phyloP scores from a whole-genome alignment of 2,113 vertebrate genomes.

The Sisor rabdophorus region DNA sequence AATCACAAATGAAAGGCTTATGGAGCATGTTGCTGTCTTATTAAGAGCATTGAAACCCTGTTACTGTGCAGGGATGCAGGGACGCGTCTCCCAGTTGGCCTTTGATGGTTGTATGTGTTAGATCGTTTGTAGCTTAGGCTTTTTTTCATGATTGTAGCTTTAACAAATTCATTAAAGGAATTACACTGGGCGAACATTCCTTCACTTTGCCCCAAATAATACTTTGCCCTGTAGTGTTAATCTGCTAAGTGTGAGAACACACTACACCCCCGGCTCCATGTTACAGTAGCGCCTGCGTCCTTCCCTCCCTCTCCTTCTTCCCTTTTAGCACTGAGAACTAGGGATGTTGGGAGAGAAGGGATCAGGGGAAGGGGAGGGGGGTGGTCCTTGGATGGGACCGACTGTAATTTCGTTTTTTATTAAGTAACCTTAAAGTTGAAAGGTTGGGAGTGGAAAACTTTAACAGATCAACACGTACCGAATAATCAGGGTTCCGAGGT shows the following conservation, averaged over 20 bases:
- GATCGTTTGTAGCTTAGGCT: slow-evolving; percentile 25
- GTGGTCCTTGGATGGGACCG: background rate
- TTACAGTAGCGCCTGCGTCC: slow-evolving; percentile 3
- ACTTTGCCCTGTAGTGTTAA: slow-evolving; percentile 28
- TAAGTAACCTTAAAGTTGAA: slow-evolving; percentile 33
- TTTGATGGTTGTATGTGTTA: slow-evolving; percentile 8
- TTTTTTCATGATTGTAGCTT: slow-evolving; percentile 25
- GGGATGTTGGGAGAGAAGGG: background rate
- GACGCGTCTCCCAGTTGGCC: slow-evolving; percentile 6
- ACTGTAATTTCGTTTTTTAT: slow-evolving; percentile 55
- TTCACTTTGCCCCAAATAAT: slow-evolving; percentile 10
- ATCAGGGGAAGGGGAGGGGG: background rate
- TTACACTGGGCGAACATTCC: slow-evolving; percentile 7
- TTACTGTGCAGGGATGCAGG: background rate
- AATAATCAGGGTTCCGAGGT: slow-evolving; percentile 65
- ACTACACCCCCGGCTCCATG: background rate
- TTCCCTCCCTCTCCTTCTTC: background rate
- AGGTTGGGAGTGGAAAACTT: slow-evolving; percentile 26
- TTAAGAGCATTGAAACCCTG: slow-evolving; percentile 11
- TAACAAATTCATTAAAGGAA: slow-evolving; percentile 37
- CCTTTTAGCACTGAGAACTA: background rate
- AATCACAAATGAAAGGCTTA: background rate
- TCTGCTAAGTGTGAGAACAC: slow-evolving; percentile 9
- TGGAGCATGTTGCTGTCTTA: background rate
- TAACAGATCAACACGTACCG: slow-evolving; percentile 16